phyloP scores from a whole-genome alignment of 2,888 invertebrate species.

The Drosophila macrothrix region DNA sequence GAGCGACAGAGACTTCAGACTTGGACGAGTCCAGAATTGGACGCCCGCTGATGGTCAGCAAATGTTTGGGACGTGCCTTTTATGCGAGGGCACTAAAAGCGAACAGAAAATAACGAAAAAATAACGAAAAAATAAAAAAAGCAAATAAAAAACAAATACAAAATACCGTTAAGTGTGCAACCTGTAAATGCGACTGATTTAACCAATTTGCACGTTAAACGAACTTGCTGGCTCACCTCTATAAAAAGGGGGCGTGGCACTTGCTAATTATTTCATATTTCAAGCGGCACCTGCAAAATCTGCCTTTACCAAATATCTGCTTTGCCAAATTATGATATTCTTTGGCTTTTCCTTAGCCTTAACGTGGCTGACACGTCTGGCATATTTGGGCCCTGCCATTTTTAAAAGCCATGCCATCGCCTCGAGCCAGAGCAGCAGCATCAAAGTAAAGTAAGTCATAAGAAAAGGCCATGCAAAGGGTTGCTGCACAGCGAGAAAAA shows the following conservation, averaged over 20 bases:
- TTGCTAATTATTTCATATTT: conserved; percentile 54
- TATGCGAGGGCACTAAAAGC: conserved; percentile 51
- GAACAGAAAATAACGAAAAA: neutral
- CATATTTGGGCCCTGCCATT: conserved; percentile 52
- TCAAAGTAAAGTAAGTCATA: conserved; percentile 39
- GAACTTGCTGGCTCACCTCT: neutral
- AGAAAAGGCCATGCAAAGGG: conserved; percentile 21
- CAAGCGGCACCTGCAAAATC: conserved; percentile 13
- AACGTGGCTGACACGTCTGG: conserved; percentile 15
- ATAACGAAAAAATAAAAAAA: neutral
- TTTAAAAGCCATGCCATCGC: conserved; percentile 50
- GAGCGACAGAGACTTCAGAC: conserved; percentile 27
- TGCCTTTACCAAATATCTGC: conserved; percentile 1
- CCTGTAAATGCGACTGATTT: conserved; percentile 70
- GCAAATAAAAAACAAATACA: neutral
- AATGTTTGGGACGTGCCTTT: conserved; percentile 72
- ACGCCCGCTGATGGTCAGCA: conserved; percentile 69
- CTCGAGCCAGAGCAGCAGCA: conserved; percentile 40
- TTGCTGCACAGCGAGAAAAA: conserved; percentile 15
- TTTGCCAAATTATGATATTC: neutral
- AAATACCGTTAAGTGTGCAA: conserved; percentile 70
- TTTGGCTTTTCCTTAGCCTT: neutral
- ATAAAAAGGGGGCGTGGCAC: conserved; percentile 5
- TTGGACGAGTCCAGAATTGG: conserved; percentile 20
- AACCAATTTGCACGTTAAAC: conserved; percentile 62